A percentile compares a stretch with the other conserved stretches of the same genome.
phyloP scores from a whole-genome alignment of 2,113 vertebrate species.

The Pycnonotus jocosus region DNA sequence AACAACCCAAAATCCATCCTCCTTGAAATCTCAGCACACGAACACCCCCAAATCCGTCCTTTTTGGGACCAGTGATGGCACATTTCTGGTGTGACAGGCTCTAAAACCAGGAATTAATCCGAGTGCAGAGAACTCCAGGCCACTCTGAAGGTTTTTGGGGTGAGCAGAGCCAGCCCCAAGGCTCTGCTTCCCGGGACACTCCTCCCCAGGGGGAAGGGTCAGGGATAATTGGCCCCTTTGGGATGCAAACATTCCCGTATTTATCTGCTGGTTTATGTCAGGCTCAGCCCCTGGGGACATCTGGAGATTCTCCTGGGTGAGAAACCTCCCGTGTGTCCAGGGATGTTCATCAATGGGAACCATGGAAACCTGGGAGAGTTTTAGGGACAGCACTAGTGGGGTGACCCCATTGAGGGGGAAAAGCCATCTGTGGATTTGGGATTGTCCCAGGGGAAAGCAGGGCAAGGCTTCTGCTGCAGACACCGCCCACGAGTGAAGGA shows the following conservation, averaged over 20 bases:
- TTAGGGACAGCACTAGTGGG: neutral
- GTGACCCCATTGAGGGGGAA: neutral
- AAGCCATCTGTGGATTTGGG: neutral
- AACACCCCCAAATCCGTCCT: neutral
- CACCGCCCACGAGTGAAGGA: neutral
- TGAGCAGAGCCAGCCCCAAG: fast-evolving
- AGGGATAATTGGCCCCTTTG: neutral
- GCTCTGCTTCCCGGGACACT: neutral
- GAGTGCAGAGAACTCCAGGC: neutral
- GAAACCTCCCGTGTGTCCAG: neutral
- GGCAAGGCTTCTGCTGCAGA: neutral
- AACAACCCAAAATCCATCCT: neutral
- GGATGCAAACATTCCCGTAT: constrained; percentile 10
- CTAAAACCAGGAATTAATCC: fast-evolving
- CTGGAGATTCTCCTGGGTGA: neutral
- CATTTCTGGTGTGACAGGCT: fast-evolving
- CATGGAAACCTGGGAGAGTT: neutral
- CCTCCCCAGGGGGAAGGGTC: neutral
- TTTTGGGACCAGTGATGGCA: fast-evolving
- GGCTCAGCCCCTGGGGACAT: constrained; percentile 24
- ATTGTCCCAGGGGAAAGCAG: neutral
- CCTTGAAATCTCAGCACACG: fast-evolving
- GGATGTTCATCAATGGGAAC: neutral
- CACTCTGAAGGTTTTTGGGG: neutral
- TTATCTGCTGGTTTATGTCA: constrained; percentile 7